A percentile compares a stretch with the other conserved stretches of the same genome.
These are phyloP conservation scores for Drosophila bunnanda DNA, from an alignment of 2,888 invertebrate species.

Conservation along the genomic window DNA sequence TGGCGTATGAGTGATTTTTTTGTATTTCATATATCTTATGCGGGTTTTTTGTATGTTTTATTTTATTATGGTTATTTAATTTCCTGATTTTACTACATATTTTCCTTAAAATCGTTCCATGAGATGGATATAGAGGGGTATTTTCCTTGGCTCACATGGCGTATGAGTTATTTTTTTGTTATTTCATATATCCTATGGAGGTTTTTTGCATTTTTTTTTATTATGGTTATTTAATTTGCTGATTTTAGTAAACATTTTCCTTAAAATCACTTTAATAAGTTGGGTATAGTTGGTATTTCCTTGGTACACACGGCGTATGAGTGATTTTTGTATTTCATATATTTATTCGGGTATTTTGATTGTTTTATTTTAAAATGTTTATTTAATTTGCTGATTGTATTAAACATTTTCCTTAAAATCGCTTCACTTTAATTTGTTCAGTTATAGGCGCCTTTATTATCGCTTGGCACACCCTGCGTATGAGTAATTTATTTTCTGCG, in stretches of 20 bases:
- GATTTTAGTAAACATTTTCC: no score
- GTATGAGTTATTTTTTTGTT: no score
- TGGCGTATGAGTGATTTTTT: constrained; percentile 2
- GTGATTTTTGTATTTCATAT: neutral
- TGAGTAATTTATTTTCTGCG: neutral
- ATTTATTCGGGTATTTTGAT: neutral
- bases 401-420: rapidly evolving
- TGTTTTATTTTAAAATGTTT: neutral
- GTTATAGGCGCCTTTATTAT: neutral
- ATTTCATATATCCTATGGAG: no score
- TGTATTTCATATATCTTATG: neutral
- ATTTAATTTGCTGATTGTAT: neutral
- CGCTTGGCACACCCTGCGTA: neutral
- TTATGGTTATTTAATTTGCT: neutral
- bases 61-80: neutral
- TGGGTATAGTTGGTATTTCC: neutral
- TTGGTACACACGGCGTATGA: neutral
- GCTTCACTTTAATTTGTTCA: neutral
- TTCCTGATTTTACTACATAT: no score
- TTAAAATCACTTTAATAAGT: no score
- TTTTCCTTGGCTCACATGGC: no score
- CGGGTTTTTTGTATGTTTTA: no score
- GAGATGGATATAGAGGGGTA: no score
- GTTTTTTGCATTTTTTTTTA: no score
- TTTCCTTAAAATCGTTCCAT: no score